Conservation (phyloP, 1,140 invertebrate genomes). For the Caenorhabditis brenneri region DNA sequence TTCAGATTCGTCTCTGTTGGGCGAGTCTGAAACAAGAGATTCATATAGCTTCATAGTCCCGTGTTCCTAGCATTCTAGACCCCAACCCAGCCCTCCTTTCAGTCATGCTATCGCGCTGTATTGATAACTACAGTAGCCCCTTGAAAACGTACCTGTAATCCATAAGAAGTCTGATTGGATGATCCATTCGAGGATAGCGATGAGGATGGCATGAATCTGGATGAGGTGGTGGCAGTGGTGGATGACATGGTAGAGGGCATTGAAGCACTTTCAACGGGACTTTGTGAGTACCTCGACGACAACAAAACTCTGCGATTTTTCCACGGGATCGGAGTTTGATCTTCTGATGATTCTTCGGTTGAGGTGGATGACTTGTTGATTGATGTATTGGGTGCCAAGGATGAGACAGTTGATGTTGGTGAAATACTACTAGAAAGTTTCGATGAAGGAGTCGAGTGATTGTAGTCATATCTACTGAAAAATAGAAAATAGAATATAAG, state of each 20-base stretch:
- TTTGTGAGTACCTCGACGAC: slow-evolving; percentile 33
- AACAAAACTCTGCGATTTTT: slow-evolving; percentile 44
- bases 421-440: neutral
- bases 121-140: no score
- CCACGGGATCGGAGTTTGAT: slow-evolving; percentile 44
- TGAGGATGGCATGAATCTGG: neutral
- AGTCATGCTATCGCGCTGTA: no score
- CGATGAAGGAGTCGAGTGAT: no score
- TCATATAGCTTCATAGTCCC: no score
- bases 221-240: neutral
- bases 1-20: slow-evolving; percentile 48
- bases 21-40: neutral
- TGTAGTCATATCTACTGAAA: no score
- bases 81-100: no score
- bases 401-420: no score
- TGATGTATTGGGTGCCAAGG: no score
- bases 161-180: neutral
- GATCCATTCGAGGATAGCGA: neutral
- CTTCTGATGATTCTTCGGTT: slow-evolving; percentile 12
- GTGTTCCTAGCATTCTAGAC: no score
- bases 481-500: no score
- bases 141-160: no score
- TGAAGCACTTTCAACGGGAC: neutral
- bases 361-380: slow-evolving; percentile 28
- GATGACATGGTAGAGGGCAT: neutral